These are phyloP conservation scores for Apantesis nais DNA, from an alignment of 2,888 invertebrate species.

Conservation along the genomic window DNA sequence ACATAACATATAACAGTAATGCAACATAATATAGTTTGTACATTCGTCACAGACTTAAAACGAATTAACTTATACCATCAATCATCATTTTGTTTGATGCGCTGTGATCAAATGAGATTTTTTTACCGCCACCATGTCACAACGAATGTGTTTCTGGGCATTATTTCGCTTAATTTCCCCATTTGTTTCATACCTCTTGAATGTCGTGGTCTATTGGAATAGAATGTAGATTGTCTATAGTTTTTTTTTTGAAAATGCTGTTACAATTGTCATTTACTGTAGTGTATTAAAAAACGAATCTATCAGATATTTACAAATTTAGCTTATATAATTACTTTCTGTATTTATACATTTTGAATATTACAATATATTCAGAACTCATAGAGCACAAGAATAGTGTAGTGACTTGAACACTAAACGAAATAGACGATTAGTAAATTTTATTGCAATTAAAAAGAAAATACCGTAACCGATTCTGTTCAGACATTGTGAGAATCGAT, in stretches of 20 bases:
- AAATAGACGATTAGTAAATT: slow-evolving; percentile 51
- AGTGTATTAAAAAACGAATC: not conserved
- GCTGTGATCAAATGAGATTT: slow-evolving; percentile 67
- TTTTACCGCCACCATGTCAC: slow-evolving; percentile 48
- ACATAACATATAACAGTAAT: slow-evolving; percentile 37
- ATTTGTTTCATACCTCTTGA: slow-evolving; percentile 37
- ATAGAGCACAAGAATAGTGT: slow-evolving; percentile 31
- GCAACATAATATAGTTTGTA: slow-evolving; percentile 40
- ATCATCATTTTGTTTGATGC: slow-evolving; percentile 69
- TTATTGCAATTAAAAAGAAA: slow-evolving; percentile 53
- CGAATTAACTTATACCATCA: slow-evolving; percentile 55
- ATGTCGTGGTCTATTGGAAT: slow-evolving; percentile 15
- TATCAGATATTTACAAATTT: not conserved
- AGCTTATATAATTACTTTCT: not conserved
- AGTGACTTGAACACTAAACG: slow-evolving; percentile 32
- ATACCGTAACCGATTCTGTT: slow-evolving; percentile 57
- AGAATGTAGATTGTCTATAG: slow-evolving; percentile 9
- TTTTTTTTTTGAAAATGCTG: not conserved
- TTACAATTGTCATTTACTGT: not conserved
- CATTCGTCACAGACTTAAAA: slow-evolving; percentile 55
- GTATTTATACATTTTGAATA: not conserved
- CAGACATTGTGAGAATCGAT: slow-evolving; percentile 59
- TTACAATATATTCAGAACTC: not conserved
- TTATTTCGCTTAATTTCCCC: slow-evolving; percentile 48
- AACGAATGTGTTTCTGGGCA: slow-evolving; percentile 48